These are phyloP conservation scores for Scaptodrosophila lebanonensis DNA, from an alignment of 1,140 invertebrate genomes.

Conservation along the genomic window DNA sequence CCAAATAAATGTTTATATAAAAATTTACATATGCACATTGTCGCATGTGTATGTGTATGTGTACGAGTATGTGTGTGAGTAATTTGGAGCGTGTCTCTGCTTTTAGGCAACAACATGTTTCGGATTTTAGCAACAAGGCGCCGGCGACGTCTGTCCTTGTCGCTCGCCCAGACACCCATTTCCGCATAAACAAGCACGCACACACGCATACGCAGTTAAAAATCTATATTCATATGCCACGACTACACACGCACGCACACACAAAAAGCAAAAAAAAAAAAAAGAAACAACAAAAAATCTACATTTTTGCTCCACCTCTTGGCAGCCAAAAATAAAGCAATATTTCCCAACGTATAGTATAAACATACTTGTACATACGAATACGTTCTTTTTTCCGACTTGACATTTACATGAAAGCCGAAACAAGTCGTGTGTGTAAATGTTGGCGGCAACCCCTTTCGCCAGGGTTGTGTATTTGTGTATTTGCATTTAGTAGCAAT, in stretches of 20 bases:
- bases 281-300: constrained; percentile 28
- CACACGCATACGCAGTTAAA: constrained; percentile 36
- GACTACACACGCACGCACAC: constrained; percentile 17
- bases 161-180: constrained; percentile 24
- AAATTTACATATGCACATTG: constrained; percentile 31
- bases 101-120: constrained; percentile 51
- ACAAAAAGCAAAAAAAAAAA: constrained; percentile 29
- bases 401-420: constrained; percentile 1
- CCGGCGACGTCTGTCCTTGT: background rate
- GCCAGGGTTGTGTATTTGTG: constrained; percentile 25
- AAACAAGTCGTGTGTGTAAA: constrained; percentile 56
- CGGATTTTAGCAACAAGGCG: constrained; percentile 14
- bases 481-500: constrained; percentile 56
- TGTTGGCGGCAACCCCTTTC: constrained; percentile 24
- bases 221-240: constrained; percentile 62
- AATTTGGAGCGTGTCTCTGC: constrained; percentile 32
- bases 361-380: constrained; percentile 2
- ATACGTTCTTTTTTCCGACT: too few relatives aligned
- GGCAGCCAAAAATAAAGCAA: constrained; percentile 30
- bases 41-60: constrained; percentile 21
- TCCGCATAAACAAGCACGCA: constrained; percentile 15
- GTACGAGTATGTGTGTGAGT: too few relatives aligned
- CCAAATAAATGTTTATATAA: constrained; percentile 36
- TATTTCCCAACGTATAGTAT: constrained; percentile 22
- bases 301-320: constrained; percentile 15